These are phyloP conservation scores for Mustela erminea DNA, from an alignment of 2,797 vertebrate genomes.

Conservation along the genomic window DNA sequence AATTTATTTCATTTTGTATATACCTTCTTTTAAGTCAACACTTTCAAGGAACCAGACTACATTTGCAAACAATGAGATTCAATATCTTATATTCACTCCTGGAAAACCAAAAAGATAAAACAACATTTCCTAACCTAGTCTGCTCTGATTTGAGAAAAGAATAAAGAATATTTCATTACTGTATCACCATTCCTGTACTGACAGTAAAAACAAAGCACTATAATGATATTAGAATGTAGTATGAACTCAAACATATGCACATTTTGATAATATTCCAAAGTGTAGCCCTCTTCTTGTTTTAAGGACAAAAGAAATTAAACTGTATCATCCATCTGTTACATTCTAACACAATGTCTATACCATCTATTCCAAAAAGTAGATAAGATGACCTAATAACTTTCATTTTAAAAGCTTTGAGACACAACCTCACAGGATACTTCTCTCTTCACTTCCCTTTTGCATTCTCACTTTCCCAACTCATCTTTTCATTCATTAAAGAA, in stretches of 20 bases:
- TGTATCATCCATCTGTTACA: neutral
- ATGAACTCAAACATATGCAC: neutral
- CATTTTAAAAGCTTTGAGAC: neutral
- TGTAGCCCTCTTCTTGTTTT: neutral
- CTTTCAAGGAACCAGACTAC: neutral
- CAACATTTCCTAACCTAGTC: constrained; percentile 26
- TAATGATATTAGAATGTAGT: constrained; percentile 53
- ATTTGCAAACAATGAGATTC: neutral
- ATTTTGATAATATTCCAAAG: constrained; percentile 30
- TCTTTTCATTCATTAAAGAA: constrained; percentile 1
- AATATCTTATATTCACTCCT: constrained; percentile 62
- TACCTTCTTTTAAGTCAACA: constrained; percentile 52
- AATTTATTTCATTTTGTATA: neutral
- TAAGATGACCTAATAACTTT: neutral
- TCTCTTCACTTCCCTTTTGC: neutral
- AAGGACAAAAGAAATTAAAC: constrained; percentile 43
- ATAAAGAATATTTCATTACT: constrained; percentile 67
- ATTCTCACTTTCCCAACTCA: neutral
- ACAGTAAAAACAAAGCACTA: constrained; percentile 67
- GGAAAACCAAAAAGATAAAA: constrained; percentile 53
- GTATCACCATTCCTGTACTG: neutral
- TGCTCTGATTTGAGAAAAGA: constrained; percentile 72
- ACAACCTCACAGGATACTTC: neutral
- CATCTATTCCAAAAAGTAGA: neutral
- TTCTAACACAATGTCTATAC: neutral